Evolutionary conservation across 2,113 vertebrate species (phyloP), one percentile per base, ranked within the genome.

Genomic region (Conger conger): DNA sequence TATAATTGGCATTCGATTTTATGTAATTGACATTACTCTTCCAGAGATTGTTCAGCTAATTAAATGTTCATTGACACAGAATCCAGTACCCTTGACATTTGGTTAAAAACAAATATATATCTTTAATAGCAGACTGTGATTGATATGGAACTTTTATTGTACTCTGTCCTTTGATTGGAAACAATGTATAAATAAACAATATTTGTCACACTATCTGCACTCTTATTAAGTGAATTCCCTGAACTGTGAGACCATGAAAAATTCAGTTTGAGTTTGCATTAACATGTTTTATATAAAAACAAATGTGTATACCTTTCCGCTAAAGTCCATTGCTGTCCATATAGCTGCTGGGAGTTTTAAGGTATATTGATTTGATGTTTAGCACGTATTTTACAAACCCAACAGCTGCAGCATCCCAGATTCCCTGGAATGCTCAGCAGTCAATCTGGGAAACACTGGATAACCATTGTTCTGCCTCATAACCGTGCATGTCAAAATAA

Each of bases 211-310:
- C 35, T 20, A 42, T 79, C 38, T 79, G 77, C 23, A 79, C 38
- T 79, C 77, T 27, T 77, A 18, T 77, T 45, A 15, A 80, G 79
- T n/a, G n/a, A n/a, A n/a, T n/a, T n/a, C n/a, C n/a, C n/a, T n/a
- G n/a, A 80, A 80, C 79, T 80, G 79, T 50, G 13, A 42, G 79
- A 45, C 79, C 38, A 45, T 38, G 40, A 27, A 80, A 80, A 53
- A 50, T 37, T 45, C 36, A 11, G 3, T 23, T 11, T 45, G 37
- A 30, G 20, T 50, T 38, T 27, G 78, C 23, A 40, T 27, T 23
- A 20, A 5, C 17, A 18, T 76, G 35, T 79, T 38, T 23, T 79
- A 16, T 37, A 35, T 78, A 27, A 63, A 63, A 63, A 76, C 15
- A 33, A 76, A 30, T 76, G 11, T 30, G 11, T 76, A 76, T 76